Base-by-base conservation (phyloP, 1,140 invertebrate species). In the Theocolax elegans region DNA sequence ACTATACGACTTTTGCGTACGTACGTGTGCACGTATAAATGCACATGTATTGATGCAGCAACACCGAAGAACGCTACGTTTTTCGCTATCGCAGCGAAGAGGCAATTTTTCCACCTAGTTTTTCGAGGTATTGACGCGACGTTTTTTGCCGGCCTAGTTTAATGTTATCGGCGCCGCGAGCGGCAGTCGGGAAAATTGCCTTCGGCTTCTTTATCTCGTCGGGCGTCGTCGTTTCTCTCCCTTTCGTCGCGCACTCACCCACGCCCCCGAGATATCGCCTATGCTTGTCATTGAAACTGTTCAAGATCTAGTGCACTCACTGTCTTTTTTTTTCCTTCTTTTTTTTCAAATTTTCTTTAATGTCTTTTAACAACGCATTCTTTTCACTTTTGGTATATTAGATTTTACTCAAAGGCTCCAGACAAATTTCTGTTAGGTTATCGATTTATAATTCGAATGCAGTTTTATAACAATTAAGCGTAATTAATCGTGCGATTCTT, bases 81-180 rank as follows among this genome's bases (percentile, higher is more conserved):
- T n/a, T n/a, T n/a, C n/a, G n/a, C n/a, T n/a, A n/a, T n/a, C n/a
- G n/a, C n/a, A n/a, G n/a, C n/a, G n/a, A n/a, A n/a, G n/a, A n/a
- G 62, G 72, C 72, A 67, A 82, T 86, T 85, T 82, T 86, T 84
- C 77, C 80, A 78, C 83, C 83, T 80, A 85, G 72, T 84, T 85
- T 72, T 79, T 73, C 77, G 75, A 79, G 77, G 66, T 83, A 83
- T 83, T 79, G 78, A 76, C 74, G 74, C 15, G 59, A 48, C 54
- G 76, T 83, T 85, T 84, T 85, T 85, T 78, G 76, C 74, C 77
- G 83, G 77, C 81, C 84, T 83, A 86, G 53, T 12, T 35, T 35
- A 35, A 15, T 3, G 75, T 84, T 84, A 84, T 84, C 82, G 73
- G 73, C 56, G 58, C 68, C 72, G 12, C 17, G 9, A 15, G 31